Evolutionary conservation across 2,888 invertebrate genomes (phyloP).

Genomic region (Caenorhabditis panamensis): DNA sequence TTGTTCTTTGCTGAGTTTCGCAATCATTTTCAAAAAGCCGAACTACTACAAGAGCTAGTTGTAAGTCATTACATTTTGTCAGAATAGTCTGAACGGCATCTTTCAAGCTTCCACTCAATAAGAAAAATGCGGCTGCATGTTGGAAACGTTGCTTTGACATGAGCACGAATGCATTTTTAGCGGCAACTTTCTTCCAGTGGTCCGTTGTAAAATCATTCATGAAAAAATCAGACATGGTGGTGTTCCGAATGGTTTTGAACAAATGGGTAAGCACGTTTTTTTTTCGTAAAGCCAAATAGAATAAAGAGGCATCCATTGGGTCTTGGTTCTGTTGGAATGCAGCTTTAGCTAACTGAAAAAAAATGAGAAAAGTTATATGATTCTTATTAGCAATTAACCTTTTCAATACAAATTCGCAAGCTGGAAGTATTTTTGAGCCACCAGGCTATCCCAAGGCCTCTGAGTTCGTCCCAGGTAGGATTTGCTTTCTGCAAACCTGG

Average conservation of each 20-base stretch:
- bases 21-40: constrained; percentile 89
- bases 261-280: constrained; percentile 96
- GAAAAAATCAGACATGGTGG: constrained; percentile 95
- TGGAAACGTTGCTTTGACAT: constrained; percentile 96
- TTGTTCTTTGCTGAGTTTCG: constrained; percentile 84
- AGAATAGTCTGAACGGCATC: constrained; percentile 88
- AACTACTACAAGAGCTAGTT: constrained; percentile 94
- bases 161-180: constrained; percentile 97
- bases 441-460: constrained; percentile 95
- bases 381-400: constrained; percentile 82
- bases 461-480: constrained; percentile 90
- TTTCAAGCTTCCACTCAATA: constrained; percentile 93
- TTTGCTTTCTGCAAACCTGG: constrained; percentile 85
- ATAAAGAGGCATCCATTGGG: constrained; percentile 96
- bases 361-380: too few relatives aligned
- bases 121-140: constrained; percentile 98
- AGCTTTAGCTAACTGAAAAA: constrained; percentile 90
- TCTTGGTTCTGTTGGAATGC: constrained; percentile 93
- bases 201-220: constrained; percentile 93
- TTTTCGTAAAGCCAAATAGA: constrained; percentile 98
- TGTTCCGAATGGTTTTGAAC: constrained; percentile 90
- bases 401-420: constrained; percentile 90
- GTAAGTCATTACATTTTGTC: constrained; percentile 91
- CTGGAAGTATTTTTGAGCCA: constrained; percentile 92
- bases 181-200: constrained; percentile 95